A percentile compares a stretch with the other conserved stretches of the same genome.
phyloP scores from a whole-genome alignment of 2,888 invertebrate species.

The Liopterus haemorrhoidalis region DNA sequence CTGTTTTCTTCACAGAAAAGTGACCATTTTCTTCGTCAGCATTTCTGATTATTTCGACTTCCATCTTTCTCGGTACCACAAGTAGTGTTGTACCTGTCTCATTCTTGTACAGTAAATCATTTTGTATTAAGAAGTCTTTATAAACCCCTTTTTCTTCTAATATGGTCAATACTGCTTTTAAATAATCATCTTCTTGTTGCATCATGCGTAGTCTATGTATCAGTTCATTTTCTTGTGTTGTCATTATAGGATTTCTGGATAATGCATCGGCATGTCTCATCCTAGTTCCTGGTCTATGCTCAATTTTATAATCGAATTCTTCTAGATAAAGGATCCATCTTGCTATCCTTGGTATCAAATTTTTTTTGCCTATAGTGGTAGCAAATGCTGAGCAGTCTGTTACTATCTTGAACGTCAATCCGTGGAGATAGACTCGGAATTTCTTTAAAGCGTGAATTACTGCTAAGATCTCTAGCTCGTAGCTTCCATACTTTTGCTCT shows the following conservation, averaged over 20 bases:
- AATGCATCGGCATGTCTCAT: constrained; percentile 24
- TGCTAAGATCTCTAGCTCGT: background rate
- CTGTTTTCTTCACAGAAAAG: constrained; percentile 22
- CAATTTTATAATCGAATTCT: constrained; percentile 24
- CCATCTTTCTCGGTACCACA: constrained; percentile 21
- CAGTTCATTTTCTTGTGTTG: background rate
- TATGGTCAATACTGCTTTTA: too few species aligned
- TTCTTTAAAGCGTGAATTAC: too few species aligned
- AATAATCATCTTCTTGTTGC: background rate
- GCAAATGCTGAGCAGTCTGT: background rate
- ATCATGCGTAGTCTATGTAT: background rate
- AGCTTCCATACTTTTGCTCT: constrained; percentile 27
- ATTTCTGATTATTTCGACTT: constrained; percentile 17
- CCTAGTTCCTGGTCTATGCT: constrained; percentile 20
- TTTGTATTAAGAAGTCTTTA: background rate
- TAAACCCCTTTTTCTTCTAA: background rate
- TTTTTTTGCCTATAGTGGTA: background rate
- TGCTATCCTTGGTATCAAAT: constrained; percentile 18
- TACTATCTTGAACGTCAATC: background rate
- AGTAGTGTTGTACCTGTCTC: too few species aligned
- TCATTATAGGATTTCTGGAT: background rate
- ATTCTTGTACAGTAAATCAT: too few species aligned
- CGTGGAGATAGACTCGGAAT: constrained; percentile 5
- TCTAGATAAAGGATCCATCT: constrained; percentile 22
- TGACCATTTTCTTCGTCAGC: constrained; percentile 24